Evolutionary conservation across 1,140 invertebrate genomes (phyloP).

Genomic region (Triops cancriformis): DNA sequence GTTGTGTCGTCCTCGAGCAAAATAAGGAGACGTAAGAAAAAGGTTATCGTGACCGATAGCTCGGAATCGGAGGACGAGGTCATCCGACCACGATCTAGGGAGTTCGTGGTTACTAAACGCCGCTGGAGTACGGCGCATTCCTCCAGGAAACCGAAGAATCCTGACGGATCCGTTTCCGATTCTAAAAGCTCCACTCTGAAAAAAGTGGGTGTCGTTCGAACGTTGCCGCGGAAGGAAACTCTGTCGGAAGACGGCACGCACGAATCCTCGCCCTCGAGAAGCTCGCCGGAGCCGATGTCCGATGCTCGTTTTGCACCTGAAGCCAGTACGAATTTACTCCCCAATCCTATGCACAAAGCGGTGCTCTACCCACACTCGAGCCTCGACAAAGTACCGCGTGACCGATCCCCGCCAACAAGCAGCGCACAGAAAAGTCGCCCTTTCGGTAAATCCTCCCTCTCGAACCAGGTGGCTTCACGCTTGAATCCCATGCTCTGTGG

Average conservation of each 20-base stretch:
- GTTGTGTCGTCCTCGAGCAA: not conserved
- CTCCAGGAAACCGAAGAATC: not conserved
- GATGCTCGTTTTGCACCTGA: not conserved
- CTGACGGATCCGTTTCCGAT: not conserved
- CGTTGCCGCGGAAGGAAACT: not conserved
- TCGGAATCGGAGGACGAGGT: not conserved
- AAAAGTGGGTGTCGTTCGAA: not conserved
- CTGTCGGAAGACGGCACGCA: not conserved
- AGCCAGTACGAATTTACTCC: not conserved
- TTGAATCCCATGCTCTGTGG: constrained; percentile 14
- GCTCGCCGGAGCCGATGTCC: not conserved
- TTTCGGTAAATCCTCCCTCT: not conserved
- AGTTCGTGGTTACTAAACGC: not conserved
- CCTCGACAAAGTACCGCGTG: not conserved
- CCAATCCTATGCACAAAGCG: constrained; percentile 1
- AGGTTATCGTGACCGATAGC: not conserved
- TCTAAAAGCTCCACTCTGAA: not conserved
- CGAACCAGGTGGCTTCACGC: not conserved
- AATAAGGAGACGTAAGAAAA: not conserved
- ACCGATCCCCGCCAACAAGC: not conserved
- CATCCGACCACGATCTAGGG: not conserved
- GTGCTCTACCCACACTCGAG: not conserved
- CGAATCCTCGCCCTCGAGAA: not conserved
- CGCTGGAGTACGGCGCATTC: not conserved
- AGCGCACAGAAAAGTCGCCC: not conserved